Percentiles rank a stretch among this genome's conserved stretches.
These are phyloP conservation scores for Carollia perspicillata DNA, from an alignment of 2,113 vertebrate species.

Conservation along the genomic window DNA sequence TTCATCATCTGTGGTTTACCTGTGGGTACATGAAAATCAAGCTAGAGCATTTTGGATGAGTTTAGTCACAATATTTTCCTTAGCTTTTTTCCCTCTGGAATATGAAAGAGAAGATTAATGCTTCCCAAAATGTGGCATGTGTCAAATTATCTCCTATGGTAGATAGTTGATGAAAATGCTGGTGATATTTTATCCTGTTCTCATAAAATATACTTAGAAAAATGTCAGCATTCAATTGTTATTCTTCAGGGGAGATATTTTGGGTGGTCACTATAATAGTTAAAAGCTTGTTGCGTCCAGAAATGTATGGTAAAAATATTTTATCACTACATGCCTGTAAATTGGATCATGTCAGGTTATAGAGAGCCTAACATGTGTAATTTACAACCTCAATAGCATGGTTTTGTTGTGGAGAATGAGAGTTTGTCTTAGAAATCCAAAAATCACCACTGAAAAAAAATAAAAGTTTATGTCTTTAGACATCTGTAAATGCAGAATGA, in stretches of 20 bases:
- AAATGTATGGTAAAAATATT: neutral
- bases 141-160: constrained; percentile 54
- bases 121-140: constrained; percentile 58
- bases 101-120: constrained; percentile 28
- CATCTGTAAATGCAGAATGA: neutral
- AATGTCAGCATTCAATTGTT: neutral
- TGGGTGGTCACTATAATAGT: neutral
- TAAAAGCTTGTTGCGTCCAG: neutral
- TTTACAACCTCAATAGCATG: neutral
- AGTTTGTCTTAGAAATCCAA: neutral
- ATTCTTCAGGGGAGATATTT: neutral
- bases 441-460: neutral
- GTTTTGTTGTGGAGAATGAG: neutral
- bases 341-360: neutral
- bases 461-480: neutral
- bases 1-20: constrained; percentile 12
- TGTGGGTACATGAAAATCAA: constrained; percentile 53
- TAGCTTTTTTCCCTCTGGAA: constrained; percentile 50
- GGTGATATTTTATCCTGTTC: constrained; percentile 57
- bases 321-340: neutral
- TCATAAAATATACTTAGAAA: constrained; percentile 33
- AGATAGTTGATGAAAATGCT: constrained; percentile 58
- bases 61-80: constrained; percentile 66
- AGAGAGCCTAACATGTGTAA: neutral
- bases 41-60: constrained; percentile 52